A percentile compares a stretch with the other conserved stretches of the same genome.
Evolutionary conservation across 2,888 invertebrate genomes (phyloP).

Genomic region (Rhimphoctona megacephalus): DNA sequence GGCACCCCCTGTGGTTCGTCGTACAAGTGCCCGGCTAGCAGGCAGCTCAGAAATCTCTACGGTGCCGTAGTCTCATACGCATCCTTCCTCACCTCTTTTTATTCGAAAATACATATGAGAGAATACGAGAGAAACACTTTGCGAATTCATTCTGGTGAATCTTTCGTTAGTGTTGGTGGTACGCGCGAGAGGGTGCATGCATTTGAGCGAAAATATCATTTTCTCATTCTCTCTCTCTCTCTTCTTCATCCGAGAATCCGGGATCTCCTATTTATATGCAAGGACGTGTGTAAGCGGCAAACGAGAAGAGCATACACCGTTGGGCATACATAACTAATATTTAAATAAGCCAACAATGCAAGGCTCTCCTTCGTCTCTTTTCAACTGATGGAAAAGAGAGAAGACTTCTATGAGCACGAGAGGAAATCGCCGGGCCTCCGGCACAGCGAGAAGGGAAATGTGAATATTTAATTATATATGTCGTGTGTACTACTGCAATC

Average conservation of each 20-base stretch:
- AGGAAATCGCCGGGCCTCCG: constrained; percentile 29
- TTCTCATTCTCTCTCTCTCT: constrained; percentile 7
- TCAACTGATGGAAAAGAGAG: constrained; percentile 20
- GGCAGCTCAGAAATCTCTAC: constrained; percentile 60
- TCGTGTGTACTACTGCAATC: constrained; percentile 18
- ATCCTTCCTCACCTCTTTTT: constrained; percentile 5
- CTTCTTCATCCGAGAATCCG: constrained; percentile 41
- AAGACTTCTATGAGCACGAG: constrained; percentile 30
- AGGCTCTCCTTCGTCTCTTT: constrained; percentile 10
- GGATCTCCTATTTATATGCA: constrained; percentile 75
- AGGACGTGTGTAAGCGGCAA: constrained; percentile 77
- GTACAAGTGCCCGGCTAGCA: constrained; percentile 73
- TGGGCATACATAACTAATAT: constrained; percentile 83
- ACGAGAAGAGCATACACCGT: constrained; percentile 73
- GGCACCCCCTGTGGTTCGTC: constrained; percentile 76
- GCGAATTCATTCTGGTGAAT: constrained; percentile 17
- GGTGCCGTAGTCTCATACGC: constrained; percentile 37
- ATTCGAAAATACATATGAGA: constrained; percentile 40
- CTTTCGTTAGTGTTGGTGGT: constrained; percentile 24
- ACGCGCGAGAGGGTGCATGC: constrained; percentile 60
- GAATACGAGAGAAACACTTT: constrained; percentile 42
- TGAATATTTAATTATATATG: constrained; percentile 5
- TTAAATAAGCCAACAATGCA: constrained; percentile 77
- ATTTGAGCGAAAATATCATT: constrained; percentile 66
- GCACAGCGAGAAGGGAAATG: constrained; percentile 19